Base-by-base conservation (phyloP, 2,113 vertebrate species). In the Sylvilagus bachmani region DNA sequence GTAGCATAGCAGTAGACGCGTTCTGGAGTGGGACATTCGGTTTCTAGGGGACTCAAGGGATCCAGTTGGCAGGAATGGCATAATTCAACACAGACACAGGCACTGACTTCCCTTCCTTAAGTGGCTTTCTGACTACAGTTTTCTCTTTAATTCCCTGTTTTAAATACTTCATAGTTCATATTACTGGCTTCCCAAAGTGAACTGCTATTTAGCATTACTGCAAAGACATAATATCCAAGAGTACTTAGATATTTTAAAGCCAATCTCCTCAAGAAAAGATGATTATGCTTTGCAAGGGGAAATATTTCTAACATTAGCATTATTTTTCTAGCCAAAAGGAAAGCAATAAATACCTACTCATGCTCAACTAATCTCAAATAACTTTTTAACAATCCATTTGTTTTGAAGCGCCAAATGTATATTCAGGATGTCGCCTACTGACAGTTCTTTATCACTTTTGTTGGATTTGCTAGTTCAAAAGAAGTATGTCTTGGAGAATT, bases 321-420 rank as follows among this genome's bases (percentile, higher is more conserved):
- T 90, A 95, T 87, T 95, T 97, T 89, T 92, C 89, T 97, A 75
- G 86, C 95, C 74, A 95, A 95, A 83, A 95, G 92, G 78, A 93
- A 95, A 95, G 91, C 83, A 90, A 96, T 92, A 97, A 95, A 95
- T 96, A 91, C 84, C 66, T 95, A 95, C 64, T 91, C 95, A 88
- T 93, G 91, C 95, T 97, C 95, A 90, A 93, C 73, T 97, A 97
- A 96, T 96, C 94, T 95, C 91, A 79, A 96, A 96, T 96, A 97
- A 97, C 94, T 85, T 96, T 89, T 96, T 67, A 94, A 94, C 81
- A 96, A 96, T 64, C 55, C 91, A 33, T 74, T 93, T 97, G 87
- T 96, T 96, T 95, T 94, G 96, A 94, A 97, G 93, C 90, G 70
- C 80, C 79, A 90, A 94, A 85, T 69, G 79, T 44, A 83, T 88